Conservation (phyloP, 1,140 invertebrate genomes). For the Aphis craccivora region DNA sequence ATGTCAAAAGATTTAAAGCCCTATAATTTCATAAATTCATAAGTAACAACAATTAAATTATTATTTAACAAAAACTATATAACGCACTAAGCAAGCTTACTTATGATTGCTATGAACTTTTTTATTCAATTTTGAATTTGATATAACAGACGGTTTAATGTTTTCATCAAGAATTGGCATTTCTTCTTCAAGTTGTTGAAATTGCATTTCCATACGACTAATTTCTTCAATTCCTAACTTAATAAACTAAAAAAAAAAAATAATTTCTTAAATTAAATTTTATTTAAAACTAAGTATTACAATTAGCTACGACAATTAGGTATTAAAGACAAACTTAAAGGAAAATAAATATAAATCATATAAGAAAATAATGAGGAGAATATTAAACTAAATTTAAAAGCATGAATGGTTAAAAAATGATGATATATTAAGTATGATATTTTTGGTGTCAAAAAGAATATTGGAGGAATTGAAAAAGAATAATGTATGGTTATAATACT, state of each 20-base stretch:
- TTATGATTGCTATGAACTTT: conserved; percentile 34
- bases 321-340: too few species aligned
- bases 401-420: too few species aligned
- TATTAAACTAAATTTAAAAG: too few species aligned
- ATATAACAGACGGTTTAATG: not conserved
- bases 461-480: too few species aligned
- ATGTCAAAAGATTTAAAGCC: conserved; percentile 30
- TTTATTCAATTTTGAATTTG: conserved; percentile 15
- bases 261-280: not conserved
- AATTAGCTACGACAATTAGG: too few species aligned
- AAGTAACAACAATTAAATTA: not conserved
- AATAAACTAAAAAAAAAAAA: not conserved
- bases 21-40: conserved; percentile 24
- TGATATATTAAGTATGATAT: too few species aligned
- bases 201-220: not conserved
- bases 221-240: conserved; percentile 53
- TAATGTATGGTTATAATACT: too few species aligned
- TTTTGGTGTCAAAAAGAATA: too few species aligned
- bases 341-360: too few species aligned
- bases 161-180: conserved; percentile 40
- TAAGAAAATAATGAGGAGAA: not conserved
- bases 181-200: conserved; percentile 24
- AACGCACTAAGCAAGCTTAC: conserved; percentile 1
- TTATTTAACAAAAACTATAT: not conserved
- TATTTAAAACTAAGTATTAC: too few species aligned